A percentile compares a stretch with the other conserved stretches of the same genome.
Conservation (phyloP, 2,113 vertebrate genomes). For the Phoxinus phoxinus region DNA sequence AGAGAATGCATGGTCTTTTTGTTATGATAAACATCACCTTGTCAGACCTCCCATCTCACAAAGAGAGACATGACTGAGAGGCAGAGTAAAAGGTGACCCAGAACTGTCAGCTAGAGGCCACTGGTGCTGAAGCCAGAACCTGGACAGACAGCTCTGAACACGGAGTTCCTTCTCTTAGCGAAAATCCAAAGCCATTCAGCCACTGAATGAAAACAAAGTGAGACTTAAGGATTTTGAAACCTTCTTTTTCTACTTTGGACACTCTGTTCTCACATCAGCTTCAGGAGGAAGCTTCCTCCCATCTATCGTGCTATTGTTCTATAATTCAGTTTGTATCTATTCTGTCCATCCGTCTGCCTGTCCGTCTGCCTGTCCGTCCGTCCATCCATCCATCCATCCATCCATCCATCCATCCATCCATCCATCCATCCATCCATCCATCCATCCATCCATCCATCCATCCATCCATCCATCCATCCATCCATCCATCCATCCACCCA, state of each 20-base stretch:
- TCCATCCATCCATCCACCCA: not conserved
- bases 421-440: not conserved
- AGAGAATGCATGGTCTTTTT: conserved; percentile 59
- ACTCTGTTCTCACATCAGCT: conserved; percentile 43
- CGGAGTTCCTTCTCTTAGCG: conserved; percentile 50
- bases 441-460: not conserved
- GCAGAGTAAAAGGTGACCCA: conserved; percentile 55
- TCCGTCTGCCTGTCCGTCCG: not conserved
- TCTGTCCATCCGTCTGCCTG: no score
- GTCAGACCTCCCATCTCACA: conserved; percentile 54
- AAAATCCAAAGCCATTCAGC: conserved; percentile 66
- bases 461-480: not conserved
- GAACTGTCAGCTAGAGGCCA: conserved; percentile 61
- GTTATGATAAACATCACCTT: conserved; percentile 69
- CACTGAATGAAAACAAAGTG: conserved; percentile 63
- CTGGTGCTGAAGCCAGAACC: conserved; percentile 17
- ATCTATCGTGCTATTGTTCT: no score
- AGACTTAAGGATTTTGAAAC: conserved; percentile 55
- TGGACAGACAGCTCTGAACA: conserved; percentile 39
- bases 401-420: not conserved
- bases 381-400: not conserved
- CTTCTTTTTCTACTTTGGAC: conserved; percentile 53
- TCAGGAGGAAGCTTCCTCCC: conserved; percentile 45
- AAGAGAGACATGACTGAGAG: conserved; percentile 57
- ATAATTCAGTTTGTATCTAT: no score